A percentile compares a stretch with the other conserved stretches of the same genome.
These are phyloP conservation scores for Panonychus citri DNA, from an alignment of 1,140 invertebrate species.

Conservation along the genomic window DNA sequence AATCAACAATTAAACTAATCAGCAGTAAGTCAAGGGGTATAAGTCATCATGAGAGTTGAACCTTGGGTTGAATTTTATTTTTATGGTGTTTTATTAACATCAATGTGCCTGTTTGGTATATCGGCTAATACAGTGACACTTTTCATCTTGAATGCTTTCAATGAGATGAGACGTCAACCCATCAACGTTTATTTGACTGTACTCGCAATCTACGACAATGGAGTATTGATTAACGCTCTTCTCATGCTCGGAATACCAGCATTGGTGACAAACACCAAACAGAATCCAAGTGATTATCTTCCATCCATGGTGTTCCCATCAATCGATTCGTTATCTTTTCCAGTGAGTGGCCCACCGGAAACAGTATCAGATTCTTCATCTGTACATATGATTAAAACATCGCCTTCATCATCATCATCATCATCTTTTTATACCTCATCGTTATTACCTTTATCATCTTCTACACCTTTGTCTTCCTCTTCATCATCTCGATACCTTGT, in stretches of 20 bases:
- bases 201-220: constrained; percentile 10
- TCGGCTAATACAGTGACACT: constrained; percentile 10
- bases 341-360: too few species aligned
- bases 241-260: constrained; percentile 6
- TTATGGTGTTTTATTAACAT: constrained; percentile 5
- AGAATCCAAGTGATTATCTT: background rate
- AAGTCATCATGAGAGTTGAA: too few species aligned
- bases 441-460: background rate
- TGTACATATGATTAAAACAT: background rate
- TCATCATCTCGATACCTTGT: background rate
- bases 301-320: background rate
- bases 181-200: constrained; percentile 11
- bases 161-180: constrained; percentile 10
- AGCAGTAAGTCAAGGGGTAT: too few species aligned
- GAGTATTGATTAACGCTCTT: constrained; percentile 8
- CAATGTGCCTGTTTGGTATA: constrained; percentile 8
- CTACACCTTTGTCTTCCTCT: background rate
- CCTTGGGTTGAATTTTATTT: constrained; percentile 1
- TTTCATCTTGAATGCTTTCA: constrained; percentile 9
- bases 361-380: too few species aligned
- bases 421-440: background rate
- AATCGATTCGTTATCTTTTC: background rate
- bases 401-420: background rate
- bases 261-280: background rate
- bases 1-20: too few species aligned